Percentiles rank a stretch among this genome's conserved stretches.
Evolutionary conservation across 2,113 vertebrate species (phyloP).

Genomic region (Micromys minutus): DNA sequence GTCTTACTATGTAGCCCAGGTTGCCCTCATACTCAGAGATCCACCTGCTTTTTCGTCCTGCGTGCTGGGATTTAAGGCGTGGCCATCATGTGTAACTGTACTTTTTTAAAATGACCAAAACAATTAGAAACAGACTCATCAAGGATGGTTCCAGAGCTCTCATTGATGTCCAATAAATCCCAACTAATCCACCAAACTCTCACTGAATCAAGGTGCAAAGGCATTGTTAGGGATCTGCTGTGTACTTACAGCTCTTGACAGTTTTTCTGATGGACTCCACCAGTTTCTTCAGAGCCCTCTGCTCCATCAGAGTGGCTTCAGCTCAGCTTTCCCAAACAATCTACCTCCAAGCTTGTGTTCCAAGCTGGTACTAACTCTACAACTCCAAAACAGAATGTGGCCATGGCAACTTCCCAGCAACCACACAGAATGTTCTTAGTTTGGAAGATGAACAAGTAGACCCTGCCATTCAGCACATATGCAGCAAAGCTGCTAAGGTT

Average conservation of each 20-base stretch:
- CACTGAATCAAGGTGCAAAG: not conserved
- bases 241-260: constrained; percentile 90
- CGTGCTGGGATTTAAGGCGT: not conserved
- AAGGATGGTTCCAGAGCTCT: constrained; percentile 9
- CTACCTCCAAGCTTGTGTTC: not conserved
- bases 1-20: too few species aligned
- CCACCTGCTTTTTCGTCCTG: not conserved
- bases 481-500: not conserved
- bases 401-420: constrained; percentile 43
- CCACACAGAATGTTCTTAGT: constrained; percentile 43
- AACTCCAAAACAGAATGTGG: constrained; percentile 10
- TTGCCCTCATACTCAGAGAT: not conserved
- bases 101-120: constrained; percentile 16
- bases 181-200: not conserved
- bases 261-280: constrained; percentile 85
- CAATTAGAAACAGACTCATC: not conserved
- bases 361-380: not conserved
- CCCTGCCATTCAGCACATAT: not conserved
- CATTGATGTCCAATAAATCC: not conserved
- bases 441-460: not conserved
- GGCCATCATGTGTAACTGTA: not conserved
- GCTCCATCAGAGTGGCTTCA: constrained; percentile 83
- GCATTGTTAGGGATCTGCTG: not conserved
- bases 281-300: constrained; percentile 83
- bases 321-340: not conserved